phyloP scores from a whole-genome alignment of 2,888 invertebrate species.

The Tipula lateralis region DNA sequence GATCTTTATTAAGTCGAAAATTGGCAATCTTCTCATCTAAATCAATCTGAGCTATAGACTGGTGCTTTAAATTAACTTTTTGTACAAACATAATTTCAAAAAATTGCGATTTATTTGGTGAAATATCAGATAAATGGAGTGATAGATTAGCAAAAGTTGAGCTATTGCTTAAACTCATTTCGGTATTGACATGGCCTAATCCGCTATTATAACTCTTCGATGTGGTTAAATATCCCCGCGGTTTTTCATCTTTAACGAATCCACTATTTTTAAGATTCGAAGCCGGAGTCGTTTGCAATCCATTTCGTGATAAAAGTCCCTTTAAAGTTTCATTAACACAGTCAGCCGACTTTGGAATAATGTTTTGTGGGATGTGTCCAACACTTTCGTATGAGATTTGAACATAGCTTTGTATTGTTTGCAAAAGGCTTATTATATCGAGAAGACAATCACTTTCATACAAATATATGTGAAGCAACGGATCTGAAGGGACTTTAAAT shows the following conservation, averaged over 20 bases:
- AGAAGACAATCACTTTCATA: slow-evolving; percentile 61
- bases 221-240: slow-evolving; percentile 47
- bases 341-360: slow-evolving; percentile 39
- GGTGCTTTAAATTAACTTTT: slow-evolving; percentile 46
- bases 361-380: slow-evolving; percentile 48
- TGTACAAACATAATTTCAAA: slow-evolving; percentile 69
- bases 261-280: slow-evolving; percentile 47
- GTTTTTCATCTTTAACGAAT: slow-evolving; percentile 45
- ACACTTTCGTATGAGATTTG: slow-evolving; percentile 36
- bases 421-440: slow-evolving; percentile 57
- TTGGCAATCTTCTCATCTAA: slow-evolving; percentile 19
- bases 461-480: slow-evolving; percentile 68
- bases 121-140: slow-evolving; percentile 57
- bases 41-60: not conserved
- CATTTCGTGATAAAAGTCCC: slow-evolving; percentile 37
- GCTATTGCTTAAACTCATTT: not conserved
- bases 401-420: slow-evolving; percentile 25
- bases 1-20: not conserved
- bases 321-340: slow-evolving; percentile 38
- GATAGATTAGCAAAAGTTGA: slow-evolving; percentile 46
- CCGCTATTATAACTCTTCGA: slow-evolving; percentile 50
- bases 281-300: slow-evolving; percentile 46
- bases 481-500: slow-evolving; percentile 65
- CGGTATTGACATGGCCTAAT: slow-evolving; percentile 37
- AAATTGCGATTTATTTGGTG: slow-evolving; percentile 82